phyloP scores from a whole-genome alignment of 2,888 invertebrate genomes.

The Folsomia manolachei region DNA sequence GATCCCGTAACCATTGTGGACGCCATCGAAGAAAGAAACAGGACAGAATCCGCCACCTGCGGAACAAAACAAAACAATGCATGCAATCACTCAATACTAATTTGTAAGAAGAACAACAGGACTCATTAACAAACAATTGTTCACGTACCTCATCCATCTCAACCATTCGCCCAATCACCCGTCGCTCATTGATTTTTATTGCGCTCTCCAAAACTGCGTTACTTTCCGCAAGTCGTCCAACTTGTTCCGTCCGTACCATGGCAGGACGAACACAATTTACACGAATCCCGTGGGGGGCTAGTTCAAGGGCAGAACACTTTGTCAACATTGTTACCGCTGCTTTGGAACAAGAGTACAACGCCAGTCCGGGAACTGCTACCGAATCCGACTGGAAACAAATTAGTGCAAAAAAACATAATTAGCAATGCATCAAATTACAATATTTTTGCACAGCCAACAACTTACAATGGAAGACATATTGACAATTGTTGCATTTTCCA shows the following conservation, averaged over 20 bases:
- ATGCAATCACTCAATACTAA: no score
- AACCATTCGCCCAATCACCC: slow-evolving; percentile 24
- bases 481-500: slow-evolving; percentile 27
- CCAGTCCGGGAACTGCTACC: slow-evolving; percentile 22
- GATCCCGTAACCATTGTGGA: slow-evolving; percentile 32
- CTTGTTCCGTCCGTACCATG: slow-evolving; percentile 26
- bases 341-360: slow-evolving; percentile 26
- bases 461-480: slow-evolving; percentile 32
- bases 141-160: slow-evolving; percentile 20
- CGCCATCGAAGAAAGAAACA: slow-evolving; percentile 26
- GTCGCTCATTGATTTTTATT: slow-evolving; percentile 23
- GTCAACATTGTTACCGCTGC: slow-evolving; percentile 30
- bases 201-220: slow-evolving; percentile 23
- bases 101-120: background rate
- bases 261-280: slow-evolving; percentile 31
- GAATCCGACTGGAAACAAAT: no score
- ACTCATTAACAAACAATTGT: background rate
- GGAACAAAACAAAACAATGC: background rate
- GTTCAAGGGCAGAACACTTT: slow-evolving; percentile 29
- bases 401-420: no score
- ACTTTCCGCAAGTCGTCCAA: slow-evolving; percentile 25
- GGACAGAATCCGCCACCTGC: slow-evolving; percentile 26
- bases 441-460: no score
- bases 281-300: slow-evolving; percentile 25
- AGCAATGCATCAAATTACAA: no score